Percentiles rank a stretch among this genome's conserved stretches.
Conservation (phyloP, 2,888 invertebrate genomes). For the Drosophila picticornis region DNA sequence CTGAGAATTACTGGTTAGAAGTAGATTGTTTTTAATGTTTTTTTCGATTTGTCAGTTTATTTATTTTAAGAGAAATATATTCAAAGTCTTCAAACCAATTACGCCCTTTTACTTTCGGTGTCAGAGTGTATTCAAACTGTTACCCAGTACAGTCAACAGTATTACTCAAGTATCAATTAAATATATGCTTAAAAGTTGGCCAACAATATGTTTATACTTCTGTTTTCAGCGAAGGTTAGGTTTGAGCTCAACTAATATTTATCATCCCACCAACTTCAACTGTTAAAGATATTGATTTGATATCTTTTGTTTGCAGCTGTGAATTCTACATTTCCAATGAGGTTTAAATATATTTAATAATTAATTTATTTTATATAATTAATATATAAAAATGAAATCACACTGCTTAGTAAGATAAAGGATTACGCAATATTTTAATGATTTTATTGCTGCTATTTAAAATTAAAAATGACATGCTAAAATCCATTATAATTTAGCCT, state of each 20-base stretch:
- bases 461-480: neutral
- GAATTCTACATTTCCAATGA: neutral
- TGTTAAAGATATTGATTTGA: neutral
- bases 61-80: neutral
- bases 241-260: neutral
- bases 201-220: neutral
- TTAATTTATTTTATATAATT: neutral
- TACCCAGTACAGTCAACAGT: neutral
- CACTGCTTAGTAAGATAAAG: neutral
- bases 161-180: neutral
- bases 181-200: neutral
- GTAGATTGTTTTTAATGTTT: neutral
- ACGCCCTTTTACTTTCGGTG: neutral
- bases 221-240: neutral
- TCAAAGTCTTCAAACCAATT: neutral
- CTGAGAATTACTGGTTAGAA: neutral
- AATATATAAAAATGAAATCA: neutral
- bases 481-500: neutral
- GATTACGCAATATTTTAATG: accelerated
- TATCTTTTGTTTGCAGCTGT: neutral
- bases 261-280: neutral
- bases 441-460: neutral
- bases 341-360: neutral
- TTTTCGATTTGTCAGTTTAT: neutral
- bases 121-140: neutral